phyloP scores from a whole-genome alignment of 53 echinoderm and acorn worm genomes.

The Henricia sp. region DNA sequence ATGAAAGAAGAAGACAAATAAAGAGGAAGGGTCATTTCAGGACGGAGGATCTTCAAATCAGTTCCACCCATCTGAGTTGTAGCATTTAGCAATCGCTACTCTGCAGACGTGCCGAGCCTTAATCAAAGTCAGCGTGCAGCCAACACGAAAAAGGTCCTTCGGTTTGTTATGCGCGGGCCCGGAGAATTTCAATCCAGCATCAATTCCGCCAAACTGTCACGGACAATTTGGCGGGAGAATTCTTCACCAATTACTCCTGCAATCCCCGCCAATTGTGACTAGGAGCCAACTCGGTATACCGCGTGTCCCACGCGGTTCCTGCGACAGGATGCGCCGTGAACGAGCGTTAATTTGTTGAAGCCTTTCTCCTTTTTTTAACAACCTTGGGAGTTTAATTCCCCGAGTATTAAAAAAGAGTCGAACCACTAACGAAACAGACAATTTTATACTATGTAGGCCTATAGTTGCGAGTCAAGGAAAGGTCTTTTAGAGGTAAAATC shows the following conservation, averaged over 20 bases:
- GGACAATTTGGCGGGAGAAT: conserved; percentile 1
- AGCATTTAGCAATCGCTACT: too few species aligned
- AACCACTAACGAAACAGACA: not conserved
- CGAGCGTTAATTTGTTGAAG: not conserved
- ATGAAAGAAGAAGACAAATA: too few species aligned
- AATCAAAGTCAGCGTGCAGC: too few species aligned
- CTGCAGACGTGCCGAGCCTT: too few species aligned
- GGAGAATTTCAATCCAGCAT: not conserved
- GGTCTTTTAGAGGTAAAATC: too few species aligned
- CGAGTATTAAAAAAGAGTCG: not conserved
- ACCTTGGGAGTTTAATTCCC: not conserved
- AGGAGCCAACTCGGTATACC: not conserved
- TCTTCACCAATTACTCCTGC: not conserved
- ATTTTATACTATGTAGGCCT: not conserved
- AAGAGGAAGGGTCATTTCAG: too few species aligned
- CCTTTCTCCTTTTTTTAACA: not conserved
- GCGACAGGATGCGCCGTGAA: conserved; percentile 16
- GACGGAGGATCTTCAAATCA: too few species aligned
- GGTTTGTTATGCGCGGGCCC: not conserved
- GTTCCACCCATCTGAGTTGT: too few species aligned
- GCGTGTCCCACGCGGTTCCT: not conserved
- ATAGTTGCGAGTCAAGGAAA: not conserved
- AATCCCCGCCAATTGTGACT: not conserved
- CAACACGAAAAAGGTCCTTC: not conserved
- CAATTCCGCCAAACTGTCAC: conserved; percentile 6